Conservation (phyloP, 2,797 vertebrate species). For the Acanthopagrus latus region DNA sequence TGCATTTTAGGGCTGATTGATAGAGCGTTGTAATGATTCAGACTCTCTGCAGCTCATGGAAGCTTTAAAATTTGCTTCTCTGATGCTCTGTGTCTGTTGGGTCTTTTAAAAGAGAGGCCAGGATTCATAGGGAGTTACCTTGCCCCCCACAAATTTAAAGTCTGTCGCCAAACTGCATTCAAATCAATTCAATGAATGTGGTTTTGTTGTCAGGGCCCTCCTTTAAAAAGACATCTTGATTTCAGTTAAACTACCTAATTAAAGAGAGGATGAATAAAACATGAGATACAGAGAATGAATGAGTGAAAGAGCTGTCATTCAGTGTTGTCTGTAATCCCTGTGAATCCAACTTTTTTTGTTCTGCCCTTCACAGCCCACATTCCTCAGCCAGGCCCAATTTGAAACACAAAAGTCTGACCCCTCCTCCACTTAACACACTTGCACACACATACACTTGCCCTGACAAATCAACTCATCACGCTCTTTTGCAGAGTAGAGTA, state of each 20-base stretch:
- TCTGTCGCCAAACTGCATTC: constrained; percentile 38
- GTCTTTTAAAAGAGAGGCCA: constrained; percentile 4
- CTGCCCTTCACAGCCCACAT: constrained; percentile 68
- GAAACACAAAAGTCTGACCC: constrained; percentile 71
- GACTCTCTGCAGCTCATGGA: constrained; percentile 32
- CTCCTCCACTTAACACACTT: constrained; percentile 56
- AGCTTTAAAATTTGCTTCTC: constrained; percentile 30
- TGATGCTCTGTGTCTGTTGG: constrained; percentile 13
- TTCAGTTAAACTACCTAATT: constrained; percentile 54
- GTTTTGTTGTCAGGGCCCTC: constrained; percentile 29
- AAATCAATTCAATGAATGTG: constrained; percentile 26
- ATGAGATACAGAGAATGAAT: constrained; percentile 43
- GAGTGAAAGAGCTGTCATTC: constrained; percentile 52
- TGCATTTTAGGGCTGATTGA: constrained; percentile 40
- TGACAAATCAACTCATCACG: constrained; percentile 34
- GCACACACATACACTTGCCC: constrained; percentile 12
- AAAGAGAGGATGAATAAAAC: constrained; percentile 61
- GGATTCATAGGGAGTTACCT: background rate
- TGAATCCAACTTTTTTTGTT: constrained; percentile 66
- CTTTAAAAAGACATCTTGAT: constrained; percentile 50
- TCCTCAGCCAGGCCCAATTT: constrained; percentile 67
- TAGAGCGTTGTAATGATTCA: constrained; percentile 41
- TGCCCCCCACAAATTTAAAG: constrained; percentile 3
- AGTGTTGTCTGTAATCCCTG: constrained; percentile 60
- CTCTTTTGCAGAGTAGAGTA: constrained; percentile 25